phyloP scores from a whole-genome alignment of 2,888 invertebrate genomes.

The Hoplodrina blanda region DNA sequence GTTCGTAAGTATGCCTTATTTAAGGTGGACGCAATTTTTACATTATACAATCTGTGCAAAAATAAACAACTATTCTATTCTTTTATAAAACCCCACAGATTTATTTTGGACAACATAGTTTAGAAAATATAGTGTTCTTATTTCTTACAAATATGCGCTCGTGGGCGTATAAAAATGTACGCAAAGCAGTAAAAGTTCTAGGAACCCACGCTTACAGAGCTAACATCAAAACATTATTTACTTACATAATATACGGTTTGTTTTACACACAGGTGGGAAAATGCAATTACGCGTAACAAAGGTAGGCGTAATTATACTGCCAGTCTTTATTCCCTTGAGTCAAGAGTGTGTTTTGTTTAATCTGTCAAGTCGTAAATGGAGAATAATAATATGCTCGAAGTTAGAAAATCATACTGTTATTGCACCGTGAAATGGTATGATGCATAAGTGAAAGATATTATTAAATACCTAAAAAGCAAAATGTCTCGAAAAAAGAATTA shows the following conservation, averaged over 20 bases:
- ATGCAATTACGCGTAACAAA: slow-evolving; percentile 51
- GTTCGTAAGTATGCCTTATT: no score
- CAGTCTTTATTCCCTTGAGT: slow-evolving; percentile 36
- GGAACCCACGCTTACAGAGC: slow-evolving; percentile 5
- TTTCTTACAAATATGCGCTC: neutral
- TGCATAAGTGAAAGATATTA: no score
- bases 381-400: slow-evolving; percentile 19
- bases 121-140: neutral
- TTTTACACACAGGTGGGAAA: slow-evolving; percentile 33
- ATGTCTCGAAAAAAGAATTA: neutral
- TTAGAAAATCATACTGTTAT: neutral
- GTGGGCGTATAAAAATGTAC: slow-evolving; percentile 5
- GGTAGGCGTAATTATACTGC: slow-evolving; percentile 50
- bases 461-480: no score
- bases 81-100: neutral
- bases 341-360: slow-evolving; percentile 43
- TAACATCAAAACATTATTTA: slow-evolving; percentile 31
- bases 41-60: no score
- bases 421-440: neutral
- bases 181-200: slow-evolving; percentile 23
- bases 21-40: no score
- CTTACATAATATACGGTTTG: slow-evolving; percentile 29
- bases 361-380: slow-evolving; percentile 30
- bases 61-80: no score
- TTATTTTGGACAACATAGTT: neutral